Base-by-base conservation (phyloP, 2,113 vertebrate species). In the Salvelinus sp. region DNA sequence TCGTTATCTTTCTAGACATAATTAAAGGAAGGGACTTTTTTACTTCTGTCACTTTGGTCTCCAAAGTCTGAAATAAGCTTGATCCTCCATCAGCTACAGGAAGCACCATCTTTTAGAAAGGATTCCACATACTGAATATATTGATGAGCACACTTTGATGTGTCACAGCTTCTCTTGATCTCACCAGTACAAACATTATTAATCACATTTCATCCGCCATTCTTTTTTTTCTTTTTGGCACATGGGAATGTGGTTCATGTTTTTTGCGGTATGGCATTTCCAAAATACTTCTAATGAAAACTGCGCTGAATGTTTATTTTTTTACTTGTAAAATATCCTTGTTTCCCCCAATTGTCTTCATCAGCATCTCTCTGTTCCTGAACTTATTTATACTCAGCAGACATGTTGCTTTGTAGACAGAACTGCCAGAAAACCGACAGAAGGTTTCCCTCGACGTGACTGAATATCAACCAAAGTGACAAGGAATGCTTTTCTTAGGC, bases 11-110 rank as follows among this genome's bases (percentile, higher is more conserved):
- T 18, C 65, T 25, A 65, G 58, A 70, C 74, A 47, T 79, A 80
- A 84, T 73, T 80, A 79, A 71, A 47, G 68, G 27, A 33, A 25
- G 78, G 38, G 70, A 75, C 76, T 78, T 50, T 80, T 85, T 77
- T 30, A 80, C 64, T 83, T 75, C 30, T 63, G 69, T 76, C 48
- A 54, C 64, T 20, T 14, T 2, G 54, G 70, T 76, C 38, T 82
- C 12, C 6, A 62, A 74, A 50, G 16, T 62, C 58, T 62, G n/a
- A 20, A 72, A 2, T 30, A 22, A 73, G 73, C 68, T 23, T 48
- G 68, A 70, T 28, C 63, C 47, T 74, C 10, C 64, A 62, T 60
- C 4, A 16, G 68, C 71, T 4, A 13, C 22, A 69, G 69, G 70
- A 22, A 14, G 3, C 44, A 76, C 14, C 14, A 3, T 76, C 64